Evolutionary conservation across 35 echinoderm and acorn worm genomes (phyloP).

Genomic region (Apostichopus parvimensis): DNA sequence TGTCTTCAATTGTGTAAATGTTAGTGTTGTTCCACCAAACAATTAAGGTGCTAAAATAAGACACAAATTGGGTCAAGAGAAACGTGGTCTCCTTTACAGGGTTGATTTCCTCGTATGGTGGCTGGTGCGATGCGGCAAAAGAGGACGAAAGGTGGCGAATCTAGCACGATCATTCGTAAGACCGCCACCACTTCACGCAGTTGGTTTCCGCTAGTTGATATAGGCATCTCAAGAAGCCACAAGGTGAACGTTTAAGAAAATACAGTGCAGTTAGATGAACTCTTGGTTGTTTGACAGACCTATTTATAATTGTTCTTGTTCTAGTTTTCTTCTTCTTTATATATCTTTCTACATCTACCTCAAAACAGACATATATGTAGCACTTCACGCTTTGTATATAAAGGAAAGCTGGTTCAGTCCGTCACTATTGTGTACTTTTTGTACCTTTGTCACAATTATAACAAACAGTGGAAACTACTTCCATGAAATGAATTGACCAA

Average conservation of each 20-base stretch:
- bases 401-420: slow-evolving; percentile 2
- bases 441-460: background rate
- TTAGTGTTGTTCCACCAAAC: slow-evolving; percentile 28
- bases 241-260: slow-evolving; percentile 3
- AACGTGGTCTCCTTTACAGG: background rate
- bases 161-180: slow-evolving; percentile 12
- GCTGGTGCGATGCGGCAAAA: background rate
- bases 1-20: slow-evolving; percentile 21
- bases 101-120: background rate
- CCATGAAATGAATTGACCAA: background rate
- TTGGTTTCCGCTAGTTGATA: slow-evolving; percentile 19
- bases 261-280: background rate
- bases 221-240: background rate
- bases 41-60: slow-evolving; percentile 49
- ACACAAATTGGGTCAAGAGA: slow-evolving; percentile 47
- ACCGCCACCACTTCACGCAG: slow-evolving; percentile 21
- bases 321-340: background rate
- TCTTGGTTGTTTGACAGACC: slow-evolving; percentile 3
- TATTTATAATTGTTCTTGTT: slow-evolving; percentile 11
- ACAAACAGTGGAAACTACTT: background rate
- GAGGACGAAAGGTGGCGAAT: background rate
- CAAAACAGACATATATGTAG: background rate
- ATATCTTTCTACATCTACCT: background rate
- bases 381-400: slow-evolving; percentile 6
- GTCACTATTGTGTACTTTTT: too few relatives aligned